Evolutionary conservation across 2,113 vertebrate species (phyloP), one percentile per base, ranked within the genome.

Genomic region (Tachysurus vachellii): DNA sequence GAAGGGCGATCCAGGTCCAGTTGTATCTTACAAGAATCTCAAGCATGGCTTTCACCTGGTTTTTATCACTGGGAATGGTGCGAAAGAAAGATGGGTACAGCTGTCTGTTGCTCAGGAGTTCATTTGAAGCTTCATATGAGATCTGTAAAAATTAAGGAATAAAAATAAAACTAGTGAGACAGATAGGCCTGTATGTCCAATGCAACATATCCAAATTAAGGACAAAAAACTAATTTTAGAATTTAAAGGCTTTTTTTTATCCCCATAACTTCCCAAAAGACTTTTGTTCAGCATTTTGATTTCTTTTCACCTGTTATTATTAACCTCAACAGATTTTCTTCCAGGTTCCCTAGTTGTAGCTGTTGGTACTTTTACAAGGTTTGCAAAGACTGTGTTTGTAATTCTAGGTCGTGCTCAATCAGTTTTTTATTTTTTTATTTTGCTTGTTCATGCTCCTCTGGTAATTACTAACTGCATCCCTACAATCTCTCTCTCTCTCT

Each of bases 1-100:
- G 89, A 36, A 97, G 84, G 0, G 94, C 90, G 0, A 97, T 85
- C 97, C 97, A 97, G 81, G 94, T 96, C 97, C 96, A 97, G 64
- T 71, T 85, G 85, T 96, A 97, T 57, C 7, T 77, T 0, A 87
- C 9, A 80, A 97, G 90, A 1, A 97, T 88, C 66, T 93, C 89
- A 66, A 96, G 91, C 89, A 96, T 94, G 31, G 96, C 96, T 12
- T 91, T 83, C 0, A 96, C 90, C 75, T 97, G 97, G 88, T 96
- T 96, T 8, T 92, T 93, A 56, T 96, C 95, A 5, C 94, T 95
- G 0, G 96, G 94, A 73, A 94, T 94, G 0, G 96, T 97, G 89
- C 95, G 95, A 80, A 97, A 94, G 90, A 95, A 93, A 1, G 93
- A 9, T 0, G 95, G 96, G 90, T 96, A 96, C 56, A 82, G 36